Evolutionary conservation across 2,888 invertebrate genomes (phyloP).

Genomic region (Axea sp.): DNA sequence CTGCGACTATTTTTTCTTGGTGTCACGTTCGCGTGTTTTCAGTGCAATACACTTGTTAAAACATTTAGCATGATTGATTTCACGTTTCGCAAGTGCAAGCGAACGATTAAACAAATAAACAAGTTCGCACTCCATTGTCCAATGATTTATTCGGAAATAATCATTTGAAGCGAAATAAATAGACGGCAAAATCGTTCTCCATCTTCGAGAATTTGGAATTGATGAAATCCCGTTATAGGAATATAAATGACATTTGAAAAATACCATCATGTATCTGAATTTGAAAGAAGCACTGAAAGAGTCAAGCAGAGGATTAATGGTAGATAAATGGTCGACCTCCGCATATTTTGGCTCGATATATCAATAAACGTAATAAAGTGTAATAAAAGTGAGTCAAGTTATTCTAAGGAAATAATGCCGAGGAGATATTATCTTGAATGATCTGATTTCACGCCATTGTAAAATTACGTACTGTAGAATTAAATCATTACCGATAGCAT

Average conservation of each 20-base stretch:
- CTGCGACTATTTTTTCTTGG: constrained; percentile 37
- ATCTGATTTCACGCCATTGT: constrained; percentile 56
- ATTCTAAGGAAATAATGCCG: constrained; percentile 14
- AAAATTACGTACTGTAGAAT: constrained; percentile 54
- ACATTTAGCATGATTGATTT: constrained; percentile 43
- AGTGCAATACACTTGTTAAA: constrained; percentile 49
- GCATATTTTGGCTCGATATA: neutral
- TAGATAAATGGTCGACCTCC: constrained; percentile 2
- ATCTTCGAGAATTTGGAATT: neutral
- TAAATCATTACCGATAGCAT: constrained; percentile 57
- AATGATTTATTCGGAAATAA: neutral
- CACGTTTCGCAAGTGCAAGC: constrained; percentile 13
- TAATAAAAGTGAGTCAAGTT: constrained; percentile 2
- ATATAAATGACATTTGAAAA: constrained; percentile 24
- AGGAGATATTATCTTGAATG: constrained; percentile 43
- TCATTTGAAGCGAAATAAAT: neutral
- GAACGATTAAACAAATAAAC: constrained; percentile 31
- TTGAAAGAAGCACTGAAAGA: neutral
- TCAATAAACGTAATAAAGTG: constrained; percentile 3
- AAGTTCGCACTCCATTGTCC: constrained; percentile 4
- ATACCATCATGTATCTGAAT: neutral
- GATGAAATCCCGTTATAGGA: constrained; percentile 4
- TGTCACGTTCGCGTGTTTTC: constrained; percentile 38
- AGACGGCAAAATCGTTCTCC: neutral
- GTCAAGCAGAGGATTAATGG: neutral